Base-by-base conservation (phyloP, 1,140 invertebrate genomes). In the Melipona quadrifasciata region DNA sequence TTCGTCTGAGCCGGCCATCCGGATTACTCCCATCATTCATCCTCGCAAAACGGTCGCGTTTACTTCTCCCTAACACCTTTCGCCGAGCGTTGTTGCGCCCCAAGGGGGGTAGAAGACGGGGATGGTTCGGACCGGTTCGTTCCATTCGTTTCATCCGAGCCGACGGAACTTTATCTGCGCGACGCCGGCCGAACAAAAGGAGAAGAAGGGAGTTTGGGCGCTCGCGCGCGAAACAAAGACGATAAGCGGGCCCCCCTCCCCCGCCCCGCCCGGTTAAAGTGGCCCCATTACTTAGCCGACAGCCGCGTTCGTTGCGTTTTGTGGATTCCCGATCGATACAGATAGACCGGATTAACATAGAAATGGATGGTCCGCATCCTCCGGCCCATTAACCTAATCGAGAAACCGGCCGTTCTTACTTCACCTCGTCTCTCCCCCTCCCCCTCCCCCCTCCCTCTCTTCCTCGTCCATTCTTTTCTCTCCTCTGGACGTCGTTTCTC, bases 341-440 rank as follows among this genome's bases (percentile, higher is more conserved):
- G 85, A 86, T 71, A 67, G 72, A 77, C 72, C 8, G 85, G 80
- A 90, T 90, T 90, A 89, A 84, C 88, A 90, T 90, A 87, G 81
- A 84, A 89, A 90, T 90, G 85, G 85, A 78, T 77, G 81, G 61
- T 39, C 58, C 68, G 64, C 87, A 70, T 84, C 85, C 71, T 82
- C 75, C 76, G 79, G 75, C 39, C 87, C 88, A 88, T 87, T 90
- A 90, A 89, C 88, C 85, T 84, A 76, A 84, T 89, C 80, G 70
- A 86, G 71, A 64, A 61, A 70, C 65, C 51, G 57, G 39, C 39
- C 39, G 68, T 83, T 70, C 76, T 84, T 78, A 70, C 51, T 80
- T 75, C 73, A 75, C 74, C 86, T 73, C 21, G 31, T 76, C 27
- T 19, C n/a, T 58, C 27, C 14, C 24, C 12, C 76, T 39, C 5